Evolutionary conservation across 2,888 invertebrate genomes (phyloP).

Genomic region (Dicyrtoma fusca): DNA sequence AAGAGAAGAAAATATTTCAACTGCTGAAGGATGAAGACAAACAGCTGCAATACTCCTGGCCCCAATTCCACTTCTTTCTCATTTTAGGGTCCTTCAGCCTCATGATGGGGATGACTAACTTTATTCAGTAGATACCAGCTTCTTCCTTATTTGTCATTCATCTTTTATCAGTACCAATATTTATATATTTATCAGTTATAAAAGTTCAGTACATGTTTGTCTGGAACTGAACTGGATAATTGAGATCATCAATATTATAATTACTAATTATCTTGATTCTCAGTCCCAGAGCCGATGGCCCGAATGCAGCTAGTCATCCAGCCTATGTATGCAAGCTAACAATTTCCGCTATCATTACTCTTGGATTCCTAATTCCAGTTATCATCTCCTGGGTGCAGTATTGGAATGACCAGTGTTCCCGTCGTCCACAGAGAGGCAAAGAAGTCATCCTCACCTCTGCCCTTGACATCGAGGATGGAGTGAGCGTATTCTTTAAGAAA

Average conservation of each 20-base stretch:
- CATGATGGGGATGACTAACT: constrained; percentile 42
- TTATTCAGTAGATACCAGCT: neutral
- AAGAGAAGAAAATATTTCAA: neutral
- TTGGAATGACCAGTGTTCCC: too few species aligned
- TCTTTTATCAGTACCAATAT: too few species aligned
- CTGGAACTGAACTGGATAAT: too few species aligned
- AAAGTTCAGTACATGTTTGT: too few species aligned
- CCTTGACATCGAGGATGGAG: too few species aligned
- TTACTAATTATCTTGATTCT: neutral
- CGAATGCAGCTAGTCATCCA: constrained; percentile 3
- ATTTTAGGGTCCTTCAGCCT: constrained; percentile 32
- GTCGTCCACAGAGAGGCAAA: too few species aligned
- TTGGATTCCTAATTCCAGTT: constrained; percentile 11
- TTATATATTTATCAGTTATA: too few species aligned
- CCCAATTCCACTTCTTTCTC: constrained; percentile 42
- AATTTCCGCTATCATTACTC: constrained; percentile 6
- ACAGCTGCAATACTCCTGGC: constrained; percentile 43
- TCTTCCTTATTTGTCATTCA: neutral
- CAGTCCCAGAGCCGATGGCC: constrained; percentile 27
- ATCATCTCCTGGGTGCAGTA: neutral
- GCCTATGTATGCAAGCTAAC: constrained; percentile 8
- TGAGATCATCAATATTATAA: neutral
- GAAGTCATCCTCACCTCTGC: too few species aligned
- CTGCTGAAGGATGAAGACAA: constrained; percentile 41
- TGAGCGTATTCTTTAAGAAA: too few species aligned